Conservation (phyloP, 2,113 vertebrate species). For the Aythya baeri region DNA sequence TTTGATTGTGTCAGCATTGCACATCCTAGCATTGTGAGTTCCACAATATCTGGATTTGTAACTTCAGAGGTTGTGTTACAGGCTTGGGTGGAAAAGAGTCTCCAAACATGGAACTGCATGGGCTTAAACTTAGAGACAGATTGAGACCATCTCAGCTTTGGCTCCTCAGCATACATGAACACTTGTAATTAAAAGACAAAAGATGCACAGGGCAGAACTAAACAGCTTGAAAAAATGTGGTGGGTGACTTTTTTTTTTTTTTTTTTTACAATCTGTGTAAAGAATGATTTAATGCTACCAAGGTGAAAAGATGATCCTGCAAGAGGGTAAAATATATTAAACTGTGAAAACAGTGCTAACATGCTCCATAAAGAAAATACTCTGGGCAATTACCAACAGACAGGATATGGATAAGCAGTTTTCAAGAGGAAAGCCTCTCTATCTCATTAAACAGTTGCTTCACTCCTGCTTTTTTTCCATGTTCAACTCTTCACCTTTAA, state of each 20-base stretch:
- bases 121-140: not conserved
- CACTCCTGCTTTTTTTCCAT: conserved; percentile 8
- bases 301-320: conserved; percentile 17
- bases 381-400: conserved; percentile 19
- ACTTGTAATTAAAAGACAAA: not conserved
- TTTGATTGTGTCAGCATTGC: not conserved
- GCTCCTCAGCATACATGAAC: not conserved
- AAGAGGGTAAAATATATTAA: conserved; percentile 26
- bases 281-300: not conserved
- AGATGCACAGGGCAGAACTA: not conserved
- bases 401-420: conserved; percentile 50
- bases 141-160: not conserved
- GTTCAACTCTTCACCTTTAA: conserved; percentile 70
- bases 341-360: not conserved
- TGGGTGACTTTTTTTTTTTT: not conserved
- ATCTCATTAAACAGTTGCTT: conserved; percentile 57
- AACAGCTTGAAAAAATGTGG: not conserved
- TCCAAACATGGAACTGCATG: not conserved
- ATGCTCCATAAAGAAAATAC: not conserved
- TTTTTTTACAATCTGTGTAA: not conserved
- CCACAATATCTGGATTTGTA: not conserved
- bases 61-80: not conserved
- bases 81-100: not conserved
- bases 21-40: not conserved
- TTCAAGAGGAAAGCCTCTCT: conserved; percentile 52